Evolutionary conservation across 2,797 vertebrate genomes (phyloP), one percentile per base, ranked within the genome.

Genomic region (Lagodon rhomboides): DNA sequence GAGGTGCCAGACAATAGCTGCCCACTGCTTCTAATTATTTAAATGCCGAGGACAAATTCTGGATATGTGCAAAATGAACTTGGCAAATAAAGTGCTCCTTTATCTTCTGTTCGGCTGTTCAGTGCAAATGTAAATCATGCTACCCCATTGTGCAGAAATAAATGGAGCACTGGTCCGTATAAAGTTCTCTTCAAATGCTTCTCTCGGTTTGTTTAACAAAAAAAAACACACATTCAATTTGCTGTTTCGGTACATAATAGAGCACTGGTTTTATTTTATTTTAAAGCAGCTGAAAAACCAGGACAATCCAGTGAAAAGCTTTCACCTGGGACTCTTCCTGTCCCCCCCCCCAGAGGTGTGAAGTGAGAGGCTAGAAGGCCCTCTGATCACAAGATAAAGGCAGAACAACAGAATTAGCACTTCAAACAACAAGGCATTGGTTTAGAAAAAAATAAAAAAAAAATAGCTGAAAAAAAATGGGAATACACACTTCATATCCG

Each of bases 351-450:
- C 82, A 84, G 89, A 84, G 90, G 89, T 79, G 89, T 85, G 83
- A 85, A 85, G 88, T 83, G 90, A 86, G 82, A 85, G 76, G 76
- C 72, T 77, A 59, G 74, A 25, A 84, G 88, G 75, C 58, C 76
- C 84, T 90, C 73, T 90, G 88, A 91, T 91, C 88, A 89, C 86
- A 71, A 90, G 90, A 89, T 89, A 90, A 90, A 89, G 87, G 86
- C 89, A 82, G 55, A 91, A 87, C 90, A 87, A 89, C 91, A 89
- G 85, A 89, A 93, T 91, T 91, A 91, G 82, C 91, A 89, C 89
- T 91, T 92, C 91, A 91, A 91, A 93, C 89, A 90, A 84, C 84
- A 82, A 78, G 74, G 73, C 71, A 43, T 78, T 60, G 84, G 75
- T 78, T 81, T 49, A 5, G 60, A 74, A 76, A 77, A 73, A 49